These are phyloP conservation scores for Pecten maximus DNA, from an alignment of 2,888 invertebrate species.

Conservation along the genomic window DNA sequence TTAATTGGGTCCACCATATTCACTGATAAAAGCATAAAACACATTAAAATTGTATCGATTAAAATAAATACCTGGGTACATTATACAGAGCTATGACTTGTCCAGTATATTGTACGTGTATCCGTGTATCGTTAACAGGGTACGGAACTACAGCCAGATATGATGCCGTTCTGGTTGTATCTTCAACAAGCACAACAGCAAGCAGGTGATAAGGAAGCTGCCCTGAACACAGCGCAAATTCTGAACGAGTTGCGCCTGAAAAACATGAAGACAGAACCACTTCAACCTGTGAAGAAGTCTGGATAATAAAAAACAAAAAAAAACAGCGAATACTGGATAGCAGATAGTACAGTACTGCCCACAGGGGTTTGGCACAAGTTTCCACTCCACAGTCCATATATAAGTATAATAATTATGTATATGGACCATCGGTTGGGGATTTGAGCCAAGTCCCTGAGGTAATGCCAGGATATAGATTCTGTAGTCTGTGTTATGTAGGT, in stretches of 20 bases:
- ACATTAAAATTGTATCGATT: too few relatives aligned
- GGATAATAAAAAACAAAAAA: background rate
- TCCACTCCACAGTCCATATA: too few relatives aligned
- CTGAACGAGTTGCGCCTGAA: conserved; percentile 40
- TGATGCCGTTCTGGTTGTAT: conserved; percentile 61
- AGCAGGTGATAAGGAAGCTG: conserved; percentile 59
- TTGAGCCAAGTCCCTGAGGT: background rate
- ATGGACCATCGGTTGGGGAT: too few relatives aligned
- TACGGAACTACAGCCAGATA: conserved; percentile 60
- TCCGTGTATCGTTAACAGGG: conserved; percentile 56
- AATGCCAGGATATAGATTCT: background rate
- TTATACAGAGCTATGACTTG: too few relatives aligned
- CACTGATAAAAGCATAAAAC: too few relatives aligned
- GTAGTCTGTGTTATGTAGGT: background rate
- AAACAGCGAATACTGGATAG: too few relatives aligned
- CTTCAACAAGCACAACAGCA: conserved; percentile 60
- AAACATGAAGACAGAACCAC: conserved; percentile 34
- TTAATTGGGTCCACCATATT: too few relatives aligned
- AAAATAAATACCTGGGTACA: too few relatives aligned
- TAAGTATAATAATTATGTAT: too few relatives aligned
- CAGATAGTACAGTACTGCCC: too few relatives aligned
- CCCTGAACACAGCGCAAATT: conserved; percentile 49
- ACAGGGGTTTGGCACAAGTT: too few relatives aligned
- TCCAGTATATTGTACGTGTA: too few relatives aligned
- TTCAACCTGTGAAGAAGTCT: conserved; percentile 28